Percentiles rank a stretch among this genome's conserved stretches.
These are phyloP conservation scores for Eudasyphora cyanicolor DNA, from an alignment of 2,888 invertebrate species.

Conservation along the genomic window DNA sequence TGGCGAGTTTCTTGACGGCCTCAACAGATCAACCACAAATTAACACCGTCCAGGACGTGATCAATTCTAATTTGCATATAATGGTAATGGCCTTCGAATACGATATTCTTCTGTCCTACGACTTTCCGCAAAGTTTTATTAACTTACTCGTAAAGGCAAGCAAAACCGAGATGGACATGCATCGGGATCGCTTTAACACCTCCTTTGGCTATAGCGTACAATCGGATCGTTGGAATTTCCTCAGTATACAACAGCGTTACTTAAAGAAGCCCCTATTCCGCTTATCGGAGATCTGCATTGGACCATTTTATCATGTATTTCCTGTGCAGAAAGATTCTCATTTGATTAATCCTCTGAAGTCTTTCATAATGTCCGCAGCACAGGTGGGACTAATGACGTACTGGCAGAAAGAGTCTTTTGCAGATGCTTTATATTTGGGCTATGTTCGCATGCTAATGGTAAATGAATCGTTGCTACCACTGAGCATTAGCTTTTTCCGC, in stretches of 20 bases:
- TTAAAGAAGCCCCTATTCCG: conserved; percentile 71
- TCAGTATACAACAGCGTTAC: conserved; percentile 71
- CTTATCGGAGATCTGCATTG: conserved; percentile 71
- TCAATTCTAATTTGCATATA: conserved; percentile 69
- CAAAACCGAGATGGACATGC: conserved; percentile 61
- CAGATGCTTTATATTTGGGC: conserved; percentile 69
- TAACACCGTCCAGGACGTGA: conserved; percentile 70
- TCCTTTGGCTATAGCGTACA: conserved; percentile 71
- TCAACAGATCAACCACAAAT: conserved; percentile 69
- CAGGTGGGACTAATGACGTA: conserved; percentile 69
- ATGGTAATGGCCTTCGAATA: conserved; percentile 68
- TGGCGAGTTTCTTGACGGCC: conserved; percentile 73
- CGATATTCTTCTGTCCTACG: conserved; percentile 46
- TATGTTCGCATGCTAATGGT: conserved; percentile 63
- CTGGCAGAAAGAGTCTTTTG: conserved; percentile 71
- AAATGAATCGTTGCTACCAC: conserved; percentile 65
- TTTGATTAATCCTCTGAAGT: conserved; percentile 66
- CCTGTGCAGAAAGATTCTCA: conserved; percentile 74
- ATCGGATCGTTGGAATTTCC: conserved; percentile 74
- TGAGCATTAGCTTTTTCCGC: conserved; percentile 69
- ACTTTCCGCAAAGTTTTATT: conserved; percentile 65
- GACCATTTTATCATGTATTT: conserved; percentile 73
- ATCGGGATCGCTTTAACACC: conserved; percentile 70
- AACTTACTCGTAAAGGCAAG: conserved; percentile 66
- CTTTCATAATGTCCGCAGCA: conserved; percentile 69